phyloP scores from a whole-genome alignment of 2,888 invertebrate species.

The Campoplex nolae region DNA sequence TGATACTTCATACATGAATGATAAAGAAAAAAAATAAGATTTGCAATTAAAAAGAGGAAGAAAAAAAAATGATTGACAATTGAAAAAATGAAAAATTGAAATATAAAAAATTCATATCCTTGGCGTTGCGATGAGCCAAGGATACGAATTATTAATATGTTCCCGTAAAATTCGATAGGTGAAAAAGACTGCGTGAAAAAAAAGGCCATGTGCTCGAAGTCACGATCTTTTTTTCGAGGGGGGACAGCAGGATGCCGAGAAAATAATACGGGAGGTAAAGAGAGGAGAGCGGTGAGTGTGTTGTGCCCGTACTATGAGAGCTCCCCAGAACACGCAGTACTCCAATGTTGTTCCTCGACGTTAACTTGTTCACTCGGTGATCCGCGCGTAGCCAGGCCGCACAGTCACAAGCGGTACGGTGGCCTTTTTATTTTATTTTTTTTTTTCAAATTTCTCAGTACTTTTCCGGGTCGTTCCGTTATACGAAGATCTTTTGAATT shows the following conservation, averaged over 20 bases:
- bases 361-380: conserved; percentile 59
- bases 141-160: background rate
- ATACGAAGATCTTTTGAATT: background rate
- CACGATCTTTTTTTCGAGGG: conserved; percentile 16
- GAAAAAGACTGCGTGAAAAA: background rate
- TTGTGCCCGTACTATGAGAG: conserved; percentile 19
- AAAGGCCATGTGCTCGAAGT: background rate
- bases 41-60: background rate
- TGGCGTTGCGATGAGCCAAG: background rate
- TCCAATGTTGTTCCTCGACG: conserved; percentile 58
- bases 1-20: background rate
- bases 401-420: conserved; percentile 14
- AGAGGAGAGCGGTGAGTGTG: conserved; percentile 52
- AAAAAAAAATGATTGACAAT: background rate
- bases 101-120: background rate
- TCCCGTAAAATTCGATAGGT: background rate
- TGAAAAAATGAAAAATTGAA: background rate
- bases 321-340: conserved; percentile 44
- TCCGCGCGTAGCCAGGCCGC: conserved; percentile 58
- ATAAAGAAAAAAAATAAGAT: background rate
- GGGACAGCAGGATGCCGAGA: conserved; percentile 13
- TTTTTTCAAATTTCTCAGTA: background rate
- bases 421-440: background rate
- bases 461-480: background rate
- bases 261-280: conserved; percentile 56